Evolutionary conservation across 2,888 invertebrate genomes (phyloP).

Genomic region (Corythucha ciliata): DNA sequence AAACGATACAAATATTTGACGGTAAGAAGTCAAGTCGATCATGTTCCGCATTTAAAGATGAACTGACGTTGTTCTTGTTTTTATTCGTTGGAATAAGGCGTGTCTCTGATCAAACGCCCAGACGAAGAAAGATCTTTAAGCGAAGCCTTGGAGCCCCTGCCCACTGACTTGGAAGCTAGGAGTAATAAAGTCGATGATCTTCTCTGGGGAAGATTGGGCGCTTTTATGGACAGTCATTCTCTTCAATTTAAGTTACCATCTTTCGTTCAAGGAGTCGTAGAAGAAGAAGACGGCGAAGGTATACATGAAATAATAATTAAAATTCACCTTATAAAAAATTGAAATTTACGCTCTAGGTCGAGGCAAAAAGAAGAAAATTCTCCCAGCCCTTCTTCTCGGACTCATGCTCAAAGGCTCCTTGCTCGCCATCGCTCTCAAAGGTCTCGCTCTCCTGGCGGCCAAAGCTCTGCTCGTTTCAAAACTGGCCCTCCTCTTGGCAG

Average conservation of each 20-base stretch:
- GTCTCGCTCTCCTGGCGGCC: conserved; percentile 50
- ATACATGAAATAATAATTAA: conserved; percentile 6
- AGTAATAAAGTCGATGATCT: conserved; percentile 35
- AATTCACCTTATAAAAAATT: too few species aligned
- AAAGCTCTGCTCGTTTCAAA: conserved; percentile 40
- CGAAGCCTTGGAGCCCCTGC: conserved; percentile 30
- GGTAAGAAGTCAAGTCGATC: conserved; percentile 43
- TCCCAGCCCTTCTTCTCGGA: conserved; percentile 54
- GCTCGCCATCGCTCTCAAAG: conserved; percentile 63
- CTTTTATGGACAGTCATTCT: conserved; percentile 37
- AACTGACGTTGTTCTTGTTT: neutral
- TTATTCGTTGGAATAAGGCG: too few species aligned
- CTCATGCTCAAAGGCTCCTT: conserved; percentile 62
- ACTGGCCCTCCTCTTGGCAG: conserved; percentile 39
- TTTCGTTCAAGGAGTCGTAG: conserved; percentile 58
- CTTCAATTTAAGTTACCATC: conserved; percentile 64
- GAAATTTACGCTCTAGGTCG: conserved; percentile 43
- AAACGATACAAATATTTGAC: conserved; percentile 52
- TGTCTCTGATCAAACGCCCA: conserved; percentile 48
- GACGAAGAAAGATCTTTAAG: conserved; percentile 31
- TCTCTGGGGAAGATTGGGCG: conserved; percentile 35
- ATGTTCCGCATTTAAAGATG: too few species aligned
- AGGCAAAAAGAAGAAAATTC: conserved; percentile 54
- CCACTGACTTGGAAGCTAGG: conserved; percentile 33
- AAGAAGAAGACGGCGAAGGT: conserved; percentile 54